Evolutionary conservation across 2,113 vertebrate species (phyloP).

Genomic region (Sciurus niger): DNA sequence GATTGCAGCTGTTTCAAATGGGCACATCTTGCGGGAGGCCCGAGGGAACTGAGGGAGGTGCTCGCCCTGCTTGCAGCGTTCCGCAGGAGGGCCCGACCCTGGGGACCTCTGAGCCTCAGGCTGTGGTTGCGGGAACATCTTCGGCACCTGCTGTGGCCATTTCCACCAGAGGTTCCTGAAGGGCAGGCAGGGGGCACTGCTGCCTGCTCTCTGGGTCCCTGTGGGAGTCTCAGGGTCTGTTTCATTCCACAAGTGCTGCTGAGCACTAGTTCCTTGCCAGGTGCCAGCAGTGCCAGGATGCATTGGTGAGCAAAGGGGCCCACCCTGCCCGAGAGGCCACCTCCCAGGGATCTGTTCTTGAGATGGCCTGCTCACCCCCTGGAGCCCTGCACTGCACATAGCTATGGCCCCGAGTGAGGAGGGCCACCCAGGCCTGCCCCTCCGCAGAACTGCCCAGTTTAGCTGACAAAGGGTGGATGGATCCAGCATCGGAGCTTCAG

Average conservation of each 20-base stretch:
- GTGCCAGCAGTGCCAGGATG: too few species aligned
- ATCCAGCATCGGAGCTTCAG: too few species aligned
- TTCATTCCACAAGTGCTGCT: not conserved
- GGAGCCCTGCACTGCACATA: fast-evolving
- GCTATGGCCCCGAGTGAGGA: too few species aligned
- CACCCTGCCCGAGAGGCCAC: not conserved
- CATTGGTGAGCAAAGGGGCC: not conserved
- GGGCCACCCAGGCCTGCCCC: not conserved
- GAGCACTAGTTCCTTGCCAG: fast-evolving
- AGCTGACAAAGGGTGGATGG: not conserved
- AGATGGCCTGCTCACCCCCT: fast-evolving
- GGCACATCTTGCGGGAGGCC: not conserved
- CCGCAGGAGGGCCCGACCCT: not conserved
- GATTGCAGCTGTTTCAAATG: not conserved
- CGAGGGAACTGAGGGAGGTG: fast-evolving
- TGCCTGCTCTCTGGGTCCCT: fast-evolving
- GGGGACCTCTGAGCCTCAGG: not conserved
- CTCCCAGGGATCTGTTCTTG: not conserved
- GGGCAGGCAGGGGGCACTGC: too few species aligned
- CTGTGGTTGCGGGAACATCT: not conserved
- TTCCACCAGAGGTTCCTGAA: not conserved
- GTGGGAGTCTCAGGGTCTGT: not conserved
- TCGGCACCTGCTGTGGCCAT: not conserved
- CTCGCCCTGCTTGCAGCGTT: not conserved
- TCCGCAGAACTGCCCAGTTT: not conserved